These are phyloP conservation scores for Caenorhabditis drosophilae DNA, from an alignment of 2,888 invertebrate species.

Conservation along the genomic window DNA sequence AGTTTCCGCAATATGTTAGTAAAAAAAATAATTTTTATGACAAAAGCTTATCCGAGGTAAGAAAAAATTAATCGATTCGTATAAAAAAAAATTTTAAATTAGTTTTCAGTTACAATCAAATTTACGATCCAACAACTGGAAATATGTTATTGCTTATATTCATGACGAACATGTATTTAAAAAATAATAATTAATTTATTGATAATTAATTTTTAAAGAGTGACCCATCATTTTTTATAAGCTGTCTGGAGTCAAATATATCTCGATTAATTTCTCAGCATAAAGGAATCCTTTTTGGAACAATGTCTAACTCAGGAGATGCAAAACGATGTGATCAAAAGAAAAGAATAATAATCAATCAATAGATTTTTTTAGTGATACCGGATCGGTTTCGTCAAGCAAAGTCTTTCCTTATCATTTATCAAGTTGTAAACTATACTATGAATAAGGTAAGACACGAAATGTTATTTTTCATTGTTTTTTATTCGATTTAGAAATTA, in stretches of 20 bases:
- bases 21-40: conserved; percentile 2
- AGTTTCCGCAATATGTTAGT: conserved; percentile 4
- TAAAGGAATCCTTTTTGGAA: conserved; percentile 18
- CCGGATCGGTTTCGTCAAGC: conserved; percentile 19
- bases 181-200: neutral
- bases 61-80: too few relatives aligned
- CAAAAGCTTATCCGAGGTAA: neutral
- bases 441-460: neutral
- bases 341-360: neutral
- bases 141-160: conserved; percentile 26
- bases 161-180: conserved; percentile 10
- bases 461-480: neutral
- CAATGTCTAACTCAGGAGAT: conserved; percentile 18
- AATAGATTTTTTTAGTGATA: conserved; percentile 14
- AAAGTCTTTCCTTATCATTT: neutral
- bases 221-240: conserved; percentile 9
- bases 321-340: conserved; percentile 9
- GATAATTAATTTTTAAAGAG: neutral
- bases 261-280: conserved; percentile 7
- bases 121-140: conserved; percentile 17
- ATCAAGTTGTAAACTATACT: neutral
- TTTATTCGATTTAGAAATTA: conserved; percentile 16
- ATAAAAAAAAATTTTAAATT: neutral
- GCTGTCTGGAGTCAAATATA: conserved; percentile 11
- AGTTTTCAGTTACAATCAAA: conserved; percentile 20